A percentile compares a stretch with the other conserved stretches of the same genome.
These are phyloP conservation scores for Chloropsis hardwickii DNA, from an alignment of 2,113 vertebrate species.

Conservation along the genomic window DNA sequence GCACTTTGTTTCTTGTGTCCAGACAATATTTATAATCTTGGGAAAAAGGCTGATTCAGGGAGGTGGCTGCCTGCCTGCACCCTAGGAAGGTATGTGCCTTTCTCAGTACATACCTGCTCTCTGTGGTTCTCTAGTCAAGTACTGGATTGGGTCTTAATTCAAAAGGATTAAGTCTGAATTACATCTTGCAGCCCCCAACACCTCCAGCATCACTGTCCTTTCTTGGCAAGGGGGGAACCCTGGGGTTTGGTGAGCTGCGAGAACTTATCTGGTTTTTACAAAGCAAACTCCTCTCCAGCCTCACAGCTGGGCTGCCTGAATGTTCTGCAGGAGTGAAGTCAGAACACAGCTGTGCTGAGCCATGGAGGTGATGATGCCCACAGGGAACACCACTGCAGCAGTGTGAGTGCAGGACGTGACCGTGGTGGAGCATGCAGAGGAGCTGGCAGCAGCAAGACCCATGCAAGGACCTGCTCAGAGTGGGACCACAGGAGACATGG, in stretches of 20 bases:
- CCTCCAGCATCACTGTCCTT: background rate
- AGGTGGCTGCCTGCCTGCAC: background rate
- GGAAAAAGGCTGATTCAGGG: background rate
- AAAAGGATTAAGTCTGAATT: background rate
- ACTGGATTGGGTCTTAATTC: background rate
- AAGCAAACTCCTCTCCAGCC: background rate
- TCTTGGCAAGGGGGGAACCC: background rate
- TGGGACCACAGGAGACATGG: fast-evolving
- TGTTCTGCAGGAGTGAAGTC: background rate
- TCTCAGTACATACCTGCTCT: background rate
- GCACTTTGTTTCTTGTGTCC: background rate
- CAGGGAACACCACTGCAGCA: fast-evolving
- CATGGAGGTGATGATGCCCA: background rate
- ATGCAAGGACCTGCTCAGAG: background rate
- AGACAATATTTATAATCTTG: background rate
- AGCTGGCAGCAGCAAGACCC: background rate
- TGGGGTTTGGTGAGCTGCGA: fast-evolving
- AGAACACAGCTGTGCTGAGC: background rate
- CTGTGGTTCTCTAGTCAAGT: background rate
- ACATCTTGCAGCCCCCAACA: background rate
- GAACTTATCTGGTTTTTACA: background rate
- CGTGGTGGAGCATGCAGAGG: fast-evolving
- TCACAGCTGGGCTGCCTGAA: background rate
- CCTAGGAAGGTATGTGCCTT: background rate
- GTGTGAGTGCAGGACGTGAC: background rate